Evolutionary conservation across 2,113 vertebrate species (phyloP), one percentile per base, ranked within the genome.

Genomic region (Limnothrissa miodon): DNA sequence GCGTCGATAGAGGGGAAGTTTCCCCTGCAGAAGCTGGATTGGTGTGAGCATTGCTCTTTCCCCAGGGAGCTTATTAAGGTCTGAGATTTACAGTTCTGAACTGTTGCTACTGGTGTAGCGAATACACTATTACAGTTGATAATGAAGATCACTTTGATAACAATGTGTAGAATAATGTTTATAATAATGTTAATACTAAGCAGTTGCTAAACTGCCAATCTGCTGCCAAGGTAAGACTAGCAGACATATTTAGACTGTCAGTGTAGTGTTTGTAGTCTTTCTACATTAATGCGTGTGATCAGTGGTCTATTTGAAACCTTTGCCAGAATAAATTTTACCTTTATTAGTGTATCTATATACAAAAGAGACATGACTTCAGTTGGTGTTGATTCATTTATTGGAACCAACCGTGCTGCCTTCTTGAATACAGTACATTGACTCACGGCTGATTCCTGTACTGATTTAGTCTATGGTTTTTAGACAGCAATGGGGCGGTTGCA

Each of bases 21-120:
- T 46, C 97, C 97, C 0, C 87, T 99, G 15, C 91, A 96, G 88
- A 93, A 95, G 83, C 87, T 92, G 29, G 95, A 96, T 87, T 97
- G 95, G 95, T 96, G 94, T 44, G 93, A 96, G 46, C 93, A 92
- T 82, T 95, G 95, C 86, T 93, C 90, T 85, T 99, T 99, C 84
- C 97, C 98, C 0, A 85, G 88, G 7, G 90, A 94, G 17, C 94
- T 97, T 23, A 89, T 98, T 5, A 94, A 90, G 93, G 98, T 98
- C 78, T 87, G 91, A 4, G 80, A 1, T 80, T 45, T 8, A 45
- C 53, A 74, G 15, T 79, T 39, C 11, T 36, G 13, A 74, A 1
- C 29, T 15, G 29, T 74, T 4, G n/a, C n/a, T n/a, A n/a, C n/a
- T 70, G n/a, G 25, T 70, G 25, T 70, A 3, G 62, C 13, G 10